Evolutionary conservation across 1,140 invertebrate genomes (phyloP), one percentile per base, ranked within the genome.

Genomic region (Drosophila melanica): DNA sequence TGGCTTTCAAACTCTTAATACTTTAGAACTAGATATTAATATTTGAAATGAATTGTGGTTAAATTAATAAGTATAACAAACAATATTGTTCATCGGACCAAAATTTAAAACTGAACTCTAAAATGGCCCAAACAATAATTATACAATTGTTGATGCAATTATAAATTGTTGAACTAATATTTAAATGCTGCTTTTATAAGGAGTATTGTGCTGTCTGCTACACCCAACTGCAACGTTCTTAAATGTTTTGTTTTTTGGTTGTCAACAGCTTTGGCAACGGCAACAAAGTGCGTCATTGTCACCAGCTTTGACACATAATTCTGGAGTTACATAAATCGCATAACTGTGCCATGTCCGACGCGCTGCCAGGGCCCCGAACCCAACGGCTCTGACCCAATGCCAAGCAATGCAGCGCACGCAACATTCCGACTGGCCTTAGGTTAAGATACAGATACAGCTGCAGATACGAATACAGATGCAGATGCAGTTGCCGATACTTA

Each of bases 261-360:
- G 77, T 77, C 81, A 80, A 77, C 81, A 55, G 70, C 27, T 57
- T 65, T 41, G 42, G 35, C 30, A 48, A 41, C 16, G 30, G 54
- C 41, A 65, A 77, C 59, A 71, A 71, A 81, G 84, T 79, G 76
- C 68, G 59, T 79, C 66, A 87, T 89, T 89, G 84, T 89, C 84
- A 77, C n/a, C 76, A 53, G 84, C 77, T 77, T 89, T 79, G 84
- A 75, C 84, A 84, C 84, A 84, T 82, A 84, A 77, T 89, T 87
- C 77, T 70, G 76, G 30, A 75, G 84, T 89, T 79, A 77, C 82
- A 87, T 87, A 87, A 87, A 89, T 84, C 84, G 82, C 84, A 87
- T 89, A 87, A 84, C 82, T 87, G 82, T 87, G 84, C 68, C 82
- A 87, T 82, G 82, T 87, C 73, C 30, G 75, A 37, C 39, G 44